Base-by-base conservation (phyloP, 64 coral and sea anemone species). In the Platygyra sinensis region DNA sequence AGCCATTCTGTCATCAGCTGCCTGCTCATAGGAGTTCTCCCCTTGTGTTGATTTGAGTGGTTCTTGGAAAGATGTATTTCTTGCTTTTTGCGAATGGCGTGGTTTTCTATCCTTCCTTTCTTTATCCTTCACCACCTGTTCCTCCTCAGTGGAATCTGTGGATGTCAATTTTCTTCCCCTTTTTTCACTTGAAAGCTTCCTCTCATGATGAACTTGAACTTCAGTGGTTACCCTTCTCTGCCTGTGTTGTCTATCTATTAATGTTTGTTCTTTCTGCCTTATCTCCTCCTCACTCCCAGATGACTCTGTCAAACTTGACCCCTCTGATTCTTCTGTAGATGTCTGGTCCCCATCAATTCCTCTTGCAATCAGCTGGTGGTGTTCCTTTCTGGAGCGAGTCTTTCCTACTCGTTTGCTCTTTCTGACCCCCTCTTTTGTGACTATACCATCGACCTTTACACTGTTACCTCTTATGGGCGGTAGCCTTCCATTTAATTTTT, bases 281-380 rank as follows among this genome's bases (percentile, higher is more conserved):
- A 46, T 67, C 18, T 83, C 78, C 20, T 19, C 73, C 19, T 84
- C 78, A 71, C 79, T 85, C 1, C 55, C 49, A 30, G 50, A n/a
- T 16, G 32, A 64, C 42, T 15, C 4, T 30, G 33, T n/a, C 5
- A 20, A 69, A 50, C 63, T 39, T 25, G 81, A 72, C 16, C 52
- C 33, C 30, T 72, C 81, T 51, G 81, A 85, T 20, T 85, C 19
- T 62, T 94, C 74, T 51, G 72, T 61, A 49, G 88, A 19, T 2
- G 71, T 85, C 31, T 99, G 91, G 10, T 96, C 88, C 0, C 94
- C 90, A 61, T 93, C 87, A 38, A 99, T 88, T 50, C 97, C 97
- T 19, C 88, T 89, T 22, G 97, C 97, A 76, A 99, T 96, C 31
- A 99, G 69, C 59, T 91, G 90, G 30, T 99, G 97, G 31, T 99